These are phyloP conservation scores for Syritta pipiens DNA, from an alignment of 2,888 invertebrate species.

Conservation along the genomic window DNA sequence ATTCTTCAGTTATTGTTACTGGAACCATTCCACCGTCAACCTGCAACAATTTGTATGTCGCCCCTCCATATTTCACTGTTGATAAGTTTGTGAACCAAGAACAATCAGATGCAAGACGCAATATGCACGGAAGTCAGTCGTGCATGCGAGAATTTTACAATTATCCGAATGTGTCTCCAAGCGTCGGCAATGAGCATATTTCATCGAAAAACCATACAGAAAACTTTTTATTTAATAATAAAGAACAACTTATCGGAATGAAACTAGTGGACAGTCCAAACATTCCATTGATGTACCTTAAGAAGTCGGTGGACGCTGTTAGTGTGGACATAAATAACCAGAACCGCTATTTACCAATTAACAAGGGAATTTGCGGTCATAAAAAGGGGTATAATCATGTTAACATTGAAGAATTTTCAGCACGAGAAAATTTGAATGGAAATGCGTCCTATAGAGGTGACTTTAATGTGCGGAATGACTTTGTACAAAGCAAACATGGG, in stretches of 20 bases:
- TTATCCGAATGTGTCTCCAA: constrained; percentile 4
- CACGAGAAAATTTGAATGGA: constrained; percentile 1
- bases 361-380: constrained; percentile 19
- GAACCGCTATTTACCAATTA: constrained; percentile 20
- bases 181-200: neutral
- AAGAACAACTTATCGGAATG: constrained; percentile 22
- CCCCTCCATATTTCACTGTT: constrained; percentile 56
- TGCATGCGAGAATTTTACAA: neutral
- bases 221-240: constrained; percentile 16
- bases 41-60: constrained; percentile 49
- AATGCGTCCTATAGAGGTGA: neutral
- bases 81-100: constrained; percentile 53
- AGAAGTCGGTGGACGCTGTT: constrained; percentile 15
- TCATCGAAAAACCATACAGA: neutral
- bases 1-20: neutral
- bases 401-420: constrained; percentile 2
- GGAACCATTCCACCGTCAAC: neutral
- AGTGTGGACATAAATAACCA: constrained; percentile 10
- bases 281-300: constrained; percentile 22
- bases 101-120: constrained; percentile 2
- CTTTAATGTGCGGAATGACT: neutral
- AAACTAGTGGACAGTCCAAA: constrained; percentile 18
- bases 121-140: neutral
- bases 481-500: neutral
- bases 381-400: neutral